Conservation (phyloP, 2,797 vertebrate genomes). For the Notolabrus celidotus region DNA sequence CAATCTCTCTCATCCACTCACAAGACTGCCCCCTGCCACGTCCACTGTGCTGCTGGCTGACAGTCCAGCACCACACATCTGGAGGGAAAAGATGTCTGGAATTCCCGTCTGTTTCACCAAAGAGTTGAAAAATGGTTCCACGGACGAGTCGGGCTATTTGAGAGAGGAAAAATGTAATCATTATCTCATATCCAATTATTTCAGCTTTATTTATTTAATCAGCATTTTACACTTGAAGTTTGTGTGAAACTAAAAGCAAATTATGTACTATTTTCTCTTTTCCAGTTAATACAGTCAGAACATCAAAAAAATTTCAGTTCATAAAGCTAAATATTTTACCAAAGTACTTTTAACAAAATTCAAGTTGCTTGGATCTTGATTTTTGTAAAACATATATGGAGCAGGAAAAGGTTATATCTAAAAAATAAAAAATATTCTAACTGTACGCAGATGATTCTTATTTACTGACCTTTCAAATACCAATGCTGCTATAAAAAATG, state of each 20-base stretch:
- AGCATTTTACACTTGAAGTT: not conserved
- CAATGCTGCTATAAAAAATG: not conserved
- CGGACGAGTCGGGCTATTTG: conserved; percentile 90
- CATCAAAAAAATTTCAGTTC: not conserved
- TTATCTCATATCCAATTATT: not conserved
- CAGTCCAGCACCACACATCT: conserved; percentile 95
- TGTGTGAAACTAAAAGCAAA: no score
- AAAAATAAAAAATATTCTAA: no score
- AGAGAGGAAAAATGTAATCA: conserved; percentile 19
- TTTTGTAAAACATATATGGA: no score
- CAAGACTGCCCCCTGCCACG: conserved; percentile 93
- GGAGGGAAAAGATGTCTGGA: conserved; percentile 94
- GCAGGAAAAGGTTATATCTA: no score
- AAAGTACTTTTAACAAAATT: no score
- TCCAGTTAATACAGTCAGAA: no score
- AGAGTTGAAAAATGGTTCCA: conserved; percentile 96
- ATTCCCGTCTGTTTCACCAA: conserved; percentile 91
- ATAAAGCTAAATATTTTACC: not conserved
- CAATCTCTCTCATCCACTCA: conserved; percentile 79
- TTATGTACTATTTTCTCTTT: no score
- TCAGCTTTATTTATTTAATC: not conserved
- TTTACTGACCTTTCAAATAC: no score
- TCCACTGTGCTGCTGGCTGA: conserved; percentile 82
- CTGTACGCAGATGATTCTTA: no score
- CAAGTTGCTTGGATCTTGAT: no score